Conservation (phyloP, 30 jellyfish, hydroid and myxozoan species). For the Pseudorhiza aurosa region DNA sequence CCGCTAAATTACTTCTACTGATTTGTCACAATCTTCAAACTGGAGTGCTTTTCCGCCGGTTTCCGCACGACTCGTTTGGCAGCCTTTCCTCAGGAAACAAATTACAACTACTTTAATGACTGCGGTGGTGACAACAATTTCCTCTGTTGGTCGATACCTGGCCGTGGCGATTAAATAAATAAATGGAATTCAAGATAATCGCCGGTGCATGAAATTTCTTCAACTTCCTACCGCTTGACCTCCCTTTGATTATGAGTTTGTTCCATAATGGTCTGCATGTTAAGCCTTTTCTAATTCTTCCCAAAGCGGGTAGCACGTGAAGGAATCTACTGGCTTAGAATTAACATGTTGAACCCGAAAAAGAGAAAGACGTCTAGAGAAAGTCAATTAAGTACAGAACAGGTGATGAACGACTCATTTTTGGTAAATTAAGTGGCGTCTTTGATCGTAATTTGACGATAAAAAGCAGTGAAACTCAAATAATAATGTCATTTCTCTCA, state of each 20-base stretch:
- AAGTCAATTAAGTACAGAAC: conserved; percentile 20
- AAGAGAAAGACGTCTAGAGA: conserved; percentile 7
- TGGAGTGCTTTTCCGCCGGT: too few relatives aligned
- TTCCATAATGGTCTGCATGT: background rate
- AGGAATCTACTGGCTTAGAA: background rate
- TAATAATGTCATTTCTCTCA: too few relatives aligned
- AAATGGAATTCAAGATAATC: conserved; percentile 8
- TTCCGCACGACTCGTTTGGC: too few relatives aligned
- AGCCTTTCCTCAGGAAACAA: too few relatives aligned
- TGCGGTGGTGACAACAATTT: conserved; percentile 2
- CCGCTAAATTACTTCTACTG: too few relatives aligned
- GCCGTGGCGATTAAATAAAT: background rate
- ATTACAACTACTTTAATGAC: background rate
- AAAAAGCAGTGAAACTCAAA: too few relatives aligned
- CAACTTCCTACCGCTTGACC: conserved; percentile 13
- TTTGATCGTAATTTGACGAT: too few relatives aligned
- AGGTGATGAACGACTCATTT: conserved; percentile 23
- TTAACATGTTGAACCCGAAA: background rate
- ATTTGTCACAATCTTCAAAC: too few relatives aligned
- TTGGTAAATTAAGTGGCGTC: too few relatives aligned
- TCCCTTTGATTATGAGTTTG: conserved; percentile 23
- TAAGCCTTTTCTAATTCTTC: background rate
- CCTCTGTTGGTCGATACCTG: background rate
- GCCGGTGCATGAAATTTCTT: conserved; percentile 37
- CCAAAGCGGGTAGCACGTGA: conserved; percentile 23